Evolutionary conservation across 2,113 vertebrate species (phyloP).

Genomic region (Okapia johnstoni): DNA sequence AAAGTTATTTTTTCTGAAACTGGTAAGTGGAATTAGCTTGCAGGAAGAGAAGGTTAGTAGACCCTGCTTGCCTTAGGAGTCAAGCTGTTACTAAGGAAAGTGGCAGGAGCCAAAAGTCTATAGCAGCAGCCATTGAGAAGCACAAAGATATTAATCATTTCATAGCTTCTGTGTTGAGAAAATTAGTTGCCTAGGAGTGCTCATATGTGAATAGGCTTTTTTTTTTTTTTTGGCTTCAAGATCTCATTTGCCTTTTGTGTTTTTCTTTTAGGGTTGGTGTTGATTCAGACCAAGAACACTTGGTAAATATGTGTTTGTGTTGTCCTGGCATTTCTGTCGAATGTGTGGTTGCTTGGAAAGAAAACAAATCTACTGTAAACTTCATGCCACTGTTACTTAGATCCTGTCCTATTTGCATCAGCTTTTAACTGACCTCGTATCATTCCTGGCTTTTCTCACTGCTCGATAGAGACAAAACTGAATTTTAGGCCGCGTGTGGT

Average conservation of each 20-base stretch:
- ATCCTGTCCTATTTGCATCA: neutral
- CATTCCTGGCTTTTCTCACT: slow-evolving; percentile 42
- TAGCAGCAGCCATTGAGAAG: neutral
- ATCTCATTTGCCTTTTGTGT: slow-evolving; percentile 62
- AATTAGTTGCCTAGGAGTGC: neutral
- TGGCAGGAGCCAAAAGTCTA: neutral
- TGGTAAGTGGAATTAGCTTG: neutral
- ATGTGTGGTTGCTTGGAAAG: slow-evolving; percentile 10
- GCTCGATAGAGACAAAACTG: neutral
- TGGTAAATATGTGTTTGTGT: slow-evolving; percentile 82
- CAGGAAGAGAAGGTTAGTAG: neutral
- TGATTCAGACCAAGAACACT: slow-evolving; percentile 93
- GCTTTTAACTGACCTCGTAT: slow-evolving; percentile 45
- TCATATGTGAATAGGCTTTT: neutral
- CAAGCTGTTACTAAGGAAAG: slow-evolving; percentile 44
- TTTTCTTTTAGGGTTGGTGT: slow-evolving; percentile 90
- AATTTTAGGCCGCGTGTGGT: neutral
- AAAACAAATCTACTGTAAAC: neutral
- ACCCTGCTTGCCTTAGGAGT: slow-evolving; percentile 23
- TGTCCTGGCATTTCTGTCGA: slow-evolving; percentile 34
- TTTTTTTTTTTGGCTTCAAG: neutral
- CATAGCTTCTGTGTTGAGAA: neutral
- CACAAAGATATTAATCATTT: neutral
- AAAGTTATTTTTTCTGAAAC: slow-evolving; percentile 10
- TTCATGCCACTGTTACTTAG: slow-evolving; percentile 1